Evolutionary conservation across 2,113 vertebrate species (phyloP).

Genomic region (Atlantisia rogersi): DNA sequence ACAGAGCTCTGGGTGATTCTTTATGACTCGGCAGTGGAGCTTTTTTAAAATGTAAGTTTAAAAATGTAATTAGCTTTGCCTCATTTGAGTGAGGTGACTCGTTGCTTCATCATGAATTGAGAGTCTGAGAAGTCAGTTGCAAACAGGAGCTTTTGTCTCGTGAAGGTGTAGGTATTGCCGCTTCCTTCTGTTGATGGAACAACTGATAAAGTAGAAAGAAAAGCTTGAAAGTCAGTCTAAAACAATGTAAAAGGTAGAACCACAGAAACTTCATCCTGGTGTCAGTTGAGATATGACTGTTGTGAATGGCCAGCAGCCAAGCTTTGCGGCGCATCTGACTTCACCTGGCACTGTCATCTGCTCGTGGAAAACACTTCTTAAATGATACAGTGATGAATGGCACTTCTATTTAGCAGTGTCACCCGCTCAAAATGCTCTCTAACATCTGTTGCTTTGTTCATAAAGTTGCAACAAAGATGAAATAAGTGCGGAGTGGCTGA

Average conservation of each 20-base stretch:
- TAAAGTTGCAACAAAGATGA: neutral
- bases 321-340: neutral
- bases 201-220: neutral
- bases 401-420: conserved; percentile 7
- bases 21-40: neutral
- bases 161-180: neutral
- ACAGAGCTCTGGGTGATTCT: neutral
- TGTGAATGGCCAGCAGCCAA: neutral
- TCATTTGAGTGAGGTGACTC: neutral
- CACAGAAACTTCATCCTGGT: neutral
- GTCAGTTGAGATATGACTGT: neutral
- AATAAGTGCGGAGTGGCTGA: neutral
- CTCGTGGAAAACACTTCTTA: conserved; percentile 8
- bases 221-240: neutral
- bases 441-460: neutral
- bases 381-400: neutral
- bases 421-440: neutral
- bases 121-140: conserved; percentile 3
- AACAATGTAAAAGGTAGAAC: neutral
- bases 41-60: conserved; percentile 3
- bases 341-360: conserved; percentile 29
- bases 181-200: conserved; percentile 29
- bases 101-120: neutral
- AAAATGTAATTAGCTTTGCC: conserved; percentile 16
- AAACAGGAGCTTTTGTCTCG: conserved; percentile 2